Percentiles rank a stretch among this genome's conserved stretches.
Evolutionary conservation across 2,888 invertebrate species (phyloP).

Genomic region (Globia sparganii): DNA sequence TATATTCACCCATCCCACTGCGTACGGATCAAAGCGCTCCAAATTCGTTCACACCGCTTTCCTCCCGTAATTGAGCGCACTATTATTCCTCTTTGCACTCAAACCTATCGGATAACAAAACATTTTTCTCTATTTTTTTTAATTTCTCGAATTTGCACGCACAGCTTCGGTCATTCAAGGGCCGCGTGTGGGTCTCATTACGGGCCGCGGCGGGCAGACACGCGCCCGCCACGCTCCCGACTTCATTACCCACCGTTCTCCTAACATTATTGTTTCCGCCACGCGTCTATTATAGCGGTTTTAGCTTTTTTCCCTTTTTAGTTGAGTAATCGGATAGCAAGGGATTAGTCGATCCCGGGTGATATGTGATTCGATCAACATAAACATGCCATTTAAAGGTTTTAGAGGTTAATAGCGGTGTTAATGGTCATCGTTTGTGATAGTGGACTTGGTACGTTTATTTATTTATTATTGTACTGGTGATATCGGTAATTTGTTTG

Average conservation of each 20-base stretch:
- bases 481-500: constrained; percentile 25
- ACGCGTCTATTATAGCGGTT: constrained; percentile 82
- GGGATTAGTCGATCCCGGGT: constrained; percentile 75
- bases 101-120: constrained; percentile 67
- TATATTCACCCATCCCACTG: constrained; percentile 25
- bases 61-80: constrained; percentile 56
- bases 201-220: constrained; percentile 71
- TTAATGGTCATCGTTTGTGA: constrained; percentile 63
- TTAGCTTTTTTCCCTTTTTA: constrained; percentile 75
- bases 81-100: constrained; percentile 55
- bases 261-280: constrained; percentile 87
- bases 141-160: constrained; percentile 67
- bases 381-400: constrained; percentile 84
- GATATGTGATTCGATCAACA: constrained; percentile 86
- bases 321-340: constrained; percentile 84
- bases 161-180: constrained; percentile 55
- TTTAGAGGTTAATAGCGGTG: constrained; percentile 80
- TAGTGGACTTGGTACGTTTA: constrained; percentile 23
- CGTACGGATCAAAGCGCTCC: constrained; percentile 42
- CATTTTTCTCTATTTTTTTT: constrained; percentile 57
- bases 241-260: constrained; percentile 84
- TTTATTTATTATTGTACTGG: constrained; percentile 35
- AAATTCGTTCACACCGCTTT: constrained; percentile 60
- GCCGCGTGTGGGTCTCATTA: constrained; percentile 69
- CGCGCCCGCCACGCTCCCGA: constrained; percentile 80